phyloP scores from a whole-genome alignment of 2,797 vertebrate genomes.

The Periparus ater region DNA sequence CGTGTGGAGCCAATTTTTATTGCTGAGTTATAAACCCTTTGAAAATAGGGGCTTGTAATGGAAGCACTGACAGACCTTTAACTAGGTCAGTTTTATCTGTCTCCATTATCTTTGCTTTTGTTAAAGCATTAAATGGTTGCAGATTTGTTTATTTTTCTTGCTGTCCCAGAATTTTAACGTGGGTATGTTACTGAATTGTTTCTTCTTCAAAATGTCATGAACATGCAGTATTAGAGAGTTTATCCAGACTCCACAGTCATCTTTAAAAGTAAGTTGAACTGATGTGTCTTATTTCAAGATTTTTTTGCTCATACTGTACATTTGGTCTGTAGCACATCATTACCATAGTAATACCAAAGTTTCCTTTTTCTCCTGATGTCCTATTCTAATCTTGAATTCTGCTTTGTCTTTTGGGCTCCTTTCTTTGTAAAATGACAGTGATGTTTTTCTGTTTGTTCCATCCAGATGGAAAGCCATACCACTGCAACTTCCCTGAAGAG shows the following conservation, averaged over 20 bases:
- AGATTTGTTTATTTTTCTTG: neutral
- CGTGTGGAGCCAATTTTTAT: neutral
- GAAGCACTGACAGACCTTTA: neutral
- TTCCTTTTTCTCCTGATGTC: neutral
- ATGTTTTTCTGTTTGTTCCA: conserved; percentile 51
- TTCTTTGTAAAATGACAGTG: conserved; percentile 2
- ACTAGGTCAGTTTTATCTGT: conserved; percentile 11
- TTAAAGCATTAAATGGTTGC: neutral
- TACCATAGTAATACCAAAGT: neutral
- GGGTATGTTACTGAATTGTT: neutral
- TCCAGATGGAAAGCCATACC: conserved; percentile 84
- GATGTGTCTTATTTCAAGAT: neutral
- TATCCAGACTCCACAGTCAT: neutral
- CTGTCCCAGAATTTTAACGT: neutral
- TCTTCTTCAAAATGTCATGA: conserved; percentile 11
- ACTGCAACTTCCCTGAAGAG: conserved; percentile 78
- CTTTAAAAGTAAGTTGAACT: neutral
- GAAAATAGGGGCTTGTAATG: neutral
- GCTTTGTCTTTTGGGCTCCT: neutral
- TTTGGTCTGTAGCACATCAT: neutral
- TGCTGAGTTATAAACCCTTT: conserved; percentile 24
- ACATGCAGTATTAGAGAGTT: neutral
- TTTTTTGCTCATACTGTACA: neutral
- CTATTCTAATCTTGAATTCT: neutral
- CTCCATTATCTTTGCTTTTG: conserved; percentile 22